These are phyloP conservation scores for Lycopodina hypogea DNA, from an alignment of 37 sponge, comb jelly and placozoan species.

Conservation along the genomic window DNA sequence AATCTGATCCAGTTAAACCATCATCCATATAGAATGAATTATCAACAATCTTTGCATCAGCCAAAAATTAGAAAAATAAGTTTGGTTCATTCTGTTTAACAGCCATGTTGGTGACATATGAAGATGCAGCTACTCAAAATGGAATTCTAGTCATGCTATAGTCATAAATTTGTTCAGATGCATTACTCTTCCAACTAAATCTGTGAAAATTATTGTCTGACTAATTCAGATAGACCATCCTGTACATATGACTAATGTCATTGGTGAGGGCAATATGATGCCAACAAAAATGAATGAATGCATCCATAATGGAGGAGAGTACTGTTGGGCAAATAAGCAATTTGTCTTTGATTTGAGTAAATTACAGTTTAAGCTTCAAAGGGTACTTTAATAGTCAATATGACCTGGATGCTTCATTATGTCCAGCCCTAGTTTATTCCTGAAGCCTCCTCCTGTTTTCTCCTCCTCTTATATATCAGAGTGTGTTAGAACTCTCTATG, in stretches of 20 bases:
- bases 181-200: conserved; percentile 21
- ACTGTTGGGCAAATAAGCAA: conserved; percentile 31
- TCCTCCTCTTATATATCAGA: too few relatives aligned
- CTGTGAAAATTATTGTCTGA: conserved; percentile 25
- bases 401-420: too few relatives aligned
- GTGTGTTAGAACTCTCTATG: too few relatives aligned
- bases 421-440: too few relatives aligned
- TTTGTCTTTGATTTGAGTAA: conserved; percentile 25
- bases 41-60: conserved; percentile 21
- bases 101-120: too few relatives aligned
- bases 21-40: conserved; percentile 38
- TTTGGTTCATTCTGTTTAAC: conserved; percentile 21
- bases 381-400: too few relatives aligned
- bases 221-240: background rate
- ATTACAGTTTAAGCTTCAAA: too few relatives aligned
- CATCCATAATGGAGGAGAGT: conserved; percentile 23
- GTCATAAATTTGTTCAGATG: background rate
- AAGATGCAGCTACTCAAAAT: conserved; percentile 24
- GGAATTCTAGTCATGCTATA: conserved; percentile 23
- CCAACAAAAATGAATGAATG: conserved; percentile 21
- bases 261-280: conserved; percentile 31
- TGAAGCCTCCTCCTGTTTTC: too few relatives aligned
- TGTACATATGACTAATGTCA: conserved; percentile 29
- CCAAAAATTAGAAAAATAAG: background rate
- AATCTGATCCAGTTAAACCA: too few relatives aligned